phyloP scores from a whole-genome alignment of 1,140 invertebrate genomes.

The Ceratina calcarata region DNA sequence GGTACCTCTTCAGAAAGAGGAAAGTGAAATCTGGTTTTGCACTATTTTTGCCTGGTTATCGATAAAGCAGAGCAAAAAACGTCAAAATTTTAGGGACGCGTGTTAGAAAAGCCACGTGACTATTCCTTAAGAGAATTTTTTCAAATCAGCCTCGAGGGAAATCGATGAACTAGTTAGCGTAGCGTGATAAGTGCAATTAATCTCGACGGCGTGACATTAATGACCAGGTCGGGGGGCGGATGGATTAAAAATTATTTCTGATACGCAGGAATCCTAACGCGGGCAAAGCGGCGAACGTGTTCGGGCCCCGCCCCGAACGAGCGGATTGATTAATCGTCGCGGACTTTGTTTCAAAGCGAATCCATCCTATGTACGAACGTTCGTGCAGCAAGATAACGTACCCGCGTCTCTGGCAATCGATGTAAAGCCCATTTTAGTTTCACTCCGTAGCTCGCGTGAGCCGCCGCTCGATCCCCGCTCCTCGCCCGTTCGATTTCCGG shows the following conservation, averaged over 20 bases:
- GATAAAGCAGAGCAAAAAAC: no score
- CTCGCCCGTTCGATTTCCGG: no score
- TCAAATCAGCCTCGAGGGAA: background rate
- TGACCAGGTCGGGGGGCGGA: constrained; percentile 9
- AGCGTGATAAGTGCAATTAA: constrained; percentile 53
- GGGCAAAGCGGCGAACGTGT: constrained; percentile 42
- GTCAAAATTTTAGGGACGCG: no score
- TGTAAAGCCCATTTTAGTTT: constrained; percentile 18
- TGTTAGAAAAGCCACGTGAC: no score
- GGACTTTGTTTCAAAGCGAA: constrained; percentile 35
- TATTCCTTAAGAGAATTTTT: background rate
- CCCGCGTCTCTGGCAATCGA: background rate
- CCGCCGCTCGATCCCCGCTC: no score
- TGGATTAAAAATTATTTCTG: constrained; percentile 52
- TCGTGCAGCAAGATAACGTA: constrained; percentile 21
- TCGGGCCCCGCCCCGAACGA: background rate
- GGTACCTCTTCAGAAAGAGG: no score
- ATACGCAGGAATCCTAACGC: constrained; percentile 32
- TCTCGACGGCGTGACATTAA: constrained; percentile 54
- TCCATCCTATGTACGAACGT: constrained; percentile 10
- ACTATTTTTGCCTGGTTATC: no score
- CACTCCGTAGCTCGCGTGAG: background rate
- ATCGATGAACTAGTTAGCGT: background rate
- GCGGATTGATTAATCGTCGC: constrained; percentile 27
- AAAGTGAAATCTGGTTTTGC: no score